phyloP scores from a whole-genome alignment of 2,888 invertebrate genomes.

The Barypeithes pellucidus region DNA sequence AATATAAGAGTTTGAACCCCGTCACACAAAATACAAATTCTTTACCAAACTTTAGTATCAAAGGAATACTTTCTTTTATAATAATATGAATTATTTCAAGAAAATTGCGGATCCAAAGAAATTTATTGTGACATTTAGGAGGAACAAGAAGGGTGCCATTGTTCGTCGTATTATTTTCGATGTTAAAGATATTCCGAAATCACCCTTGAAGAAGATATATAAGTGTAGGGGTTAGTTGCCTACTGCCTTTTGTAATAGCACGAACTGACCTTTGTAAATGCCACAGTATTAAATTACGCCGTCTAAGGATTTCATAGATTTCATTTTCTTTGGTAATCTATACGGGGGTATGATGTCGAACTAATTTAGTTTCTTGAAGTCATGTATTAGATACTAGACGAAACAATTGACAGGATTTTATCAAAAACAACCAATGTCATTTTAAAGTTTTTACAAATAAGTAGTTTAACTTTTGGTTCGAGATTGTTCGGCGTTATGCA shows the following conservation, averaged over 20 bases:
- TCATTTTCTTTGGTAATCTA: constrained; percentile 21
- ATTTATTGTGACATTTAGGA: constrained; percentile 59
- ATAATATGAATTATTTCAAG: constrained; percentile 53
- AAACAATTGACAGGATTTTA: no score
- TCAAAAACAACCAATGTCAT: no score
- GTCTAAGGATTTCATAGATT: constrained; percentile 17
- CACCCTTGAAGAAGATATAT: constrained; percentile 67
- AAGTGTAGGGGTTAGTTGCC: constrained; percentile 68
- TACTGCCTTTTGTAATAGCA: constrained; percentile 56
- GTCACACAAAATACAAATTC: background rate
- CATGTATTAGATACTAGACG: no score
- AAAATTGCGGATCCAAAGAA: constrained; percentile 54
- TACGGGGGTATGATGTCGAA: background rate
- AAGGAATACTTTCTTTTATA: constrained; percentile 50
- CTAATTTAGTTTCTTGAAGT: background rate
- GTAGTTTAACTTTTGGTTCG: no score
- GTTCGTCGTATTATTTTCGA: constrained; percentile 58
- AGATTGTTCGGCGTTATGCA: no score
- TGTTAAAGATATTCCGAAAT: constrained; percentile 61
- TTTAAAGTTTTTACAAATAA: no score
- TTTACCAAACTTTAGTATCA: constrained; percentile 31
- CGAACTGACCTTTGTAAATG: constrained; percentile 65
- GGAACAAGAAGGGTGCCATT: constrained; percentile 55
- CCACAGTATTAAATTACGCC: constrained; percentile 55
- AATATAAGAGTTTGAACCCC: background rate